Evolutionary conservation across 2,113 vertebrate genomes (phyloP).

Genomic region (Agelaius tricolor): DNA sequence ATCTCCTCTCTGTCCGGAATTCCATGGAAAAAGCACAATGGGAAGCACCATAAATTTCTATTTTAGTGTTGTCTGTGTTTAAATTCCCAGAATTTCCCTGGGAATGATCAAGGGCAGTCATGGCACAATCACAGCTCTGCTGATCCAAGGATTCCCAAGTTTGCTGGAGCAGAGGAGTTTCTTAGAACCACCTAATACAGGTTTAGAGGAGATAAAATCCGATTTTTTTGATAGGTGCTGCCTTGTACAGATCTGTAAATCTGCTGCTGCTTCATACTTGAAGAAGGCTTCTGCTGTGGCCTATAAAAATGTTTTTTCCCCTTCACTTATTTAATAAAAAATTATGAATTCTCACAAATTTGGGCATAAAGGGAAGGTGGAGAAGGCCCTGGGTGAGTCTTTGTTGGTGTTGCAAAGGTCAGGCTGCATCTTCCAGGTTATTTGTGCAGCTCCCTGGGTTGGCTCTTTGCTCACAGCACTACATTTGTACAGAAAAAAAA

Average conservation of each 20-base stretch:
- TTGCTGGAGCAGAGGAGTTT: neutral
- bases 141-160: accelerated
- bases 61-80: accelerated
- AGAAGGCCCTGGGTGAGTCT: neutral
- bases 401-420: neutral
- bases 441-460: neutral
- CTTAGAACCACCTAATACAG: neutral
- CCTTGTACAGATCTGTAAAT: neutral
- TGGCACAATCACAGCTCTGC: accelerated
- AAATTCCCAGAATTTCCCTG: neutral
- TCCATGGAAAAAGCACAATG: accelerated
- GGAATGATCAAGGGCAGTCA: neutral
- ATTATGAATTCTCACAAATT: neutral
- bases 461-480: neutral
- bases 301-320: accelerated
- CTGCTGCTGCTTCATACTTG: neutral
- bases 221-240: neutral
- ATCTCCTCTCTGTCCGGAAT: neutral
- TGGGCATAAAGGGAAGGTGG: neutral
- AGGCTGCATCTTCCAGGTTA: neutral
- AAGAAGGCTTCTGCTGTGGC: neutral
- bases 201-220: too few species aligned
- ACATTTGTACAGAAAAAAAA: neutral
- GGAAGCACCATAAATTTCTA: neutral
- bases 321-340: neutral